Evolutionary conservation across 2,888 invertebrate species (phyloP).

Genomic region (Keiferia lycopersicella): DNA sequence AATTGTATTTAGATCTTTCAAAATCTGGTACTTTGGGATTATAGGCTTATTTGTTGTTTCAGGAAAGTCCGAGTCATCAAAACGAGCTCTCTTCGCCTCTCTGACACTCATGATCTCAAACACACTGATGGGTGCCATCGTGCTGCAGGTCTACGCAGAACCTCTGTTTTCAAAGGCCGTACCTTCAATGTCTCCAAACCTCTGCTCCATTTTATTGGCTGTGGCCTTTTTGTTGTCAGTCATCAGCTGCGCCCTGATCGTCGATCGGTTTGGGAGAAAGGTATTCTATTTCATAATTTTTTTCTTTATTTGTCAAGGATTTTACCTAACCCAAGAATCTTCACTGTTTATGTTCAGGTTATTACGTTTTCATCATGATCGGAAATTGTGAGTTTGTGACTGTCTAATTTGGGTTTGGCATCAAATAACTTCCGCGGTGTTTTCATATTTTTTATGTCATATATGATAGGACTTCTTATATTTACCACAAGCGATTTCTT

Average conservation of each 20-base stretch:
- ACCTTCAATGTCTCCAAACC: constrained; percentile 63
- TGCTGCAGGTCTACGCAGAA: constrained; percentile 70
- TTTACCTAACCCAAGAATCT: too few relatives aligned
- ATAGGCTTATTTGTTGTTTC: constrained; percentile 33
- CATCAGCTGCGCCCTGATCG: constrained; percentile 49
- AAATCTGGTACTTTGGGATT: too few relatives aligned
- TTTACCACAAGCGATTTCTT: too few relatives aligned
- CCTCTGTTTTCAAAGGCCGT: constrained; percentile 66
- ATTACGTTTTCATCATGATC: too few relatives aligned
- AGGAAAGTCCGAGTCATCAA: constrained; percentile 62
- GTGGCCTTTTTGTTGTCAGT: constrained; percentile 57
- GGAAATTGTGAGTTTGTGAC: too few relatives aligned
- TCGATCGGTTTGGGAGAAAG: constrained; percentile 67
- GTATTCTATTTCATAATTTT: constrained; percentile 37
- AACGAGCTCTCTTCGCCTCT: constrained; percentile 50
- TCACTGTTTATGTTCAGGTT: too few relatives aligned
- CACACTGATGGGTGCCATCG: constrained; percentile 66
- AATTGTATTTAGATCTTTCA: too few relatives aligned
- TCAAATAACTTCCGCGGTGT: too few relatives aligned
- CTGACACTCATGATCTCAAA: constrained; percentile 55
- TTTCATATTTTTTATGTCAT: too few relatives aligned
- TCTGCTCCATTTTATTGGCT: constrained; percentile 64
- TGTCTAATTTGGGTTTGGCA: too few relatives aligned
- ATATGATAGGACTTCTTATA: too few relatives aligned
- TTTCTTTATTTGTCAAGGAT: not conserved